These are phyloP conservation scores for Megaleporinus macrocephalus DNA, from an alignment of 2,113 vertebrate species.

Conservation along the genomic window DNA sequence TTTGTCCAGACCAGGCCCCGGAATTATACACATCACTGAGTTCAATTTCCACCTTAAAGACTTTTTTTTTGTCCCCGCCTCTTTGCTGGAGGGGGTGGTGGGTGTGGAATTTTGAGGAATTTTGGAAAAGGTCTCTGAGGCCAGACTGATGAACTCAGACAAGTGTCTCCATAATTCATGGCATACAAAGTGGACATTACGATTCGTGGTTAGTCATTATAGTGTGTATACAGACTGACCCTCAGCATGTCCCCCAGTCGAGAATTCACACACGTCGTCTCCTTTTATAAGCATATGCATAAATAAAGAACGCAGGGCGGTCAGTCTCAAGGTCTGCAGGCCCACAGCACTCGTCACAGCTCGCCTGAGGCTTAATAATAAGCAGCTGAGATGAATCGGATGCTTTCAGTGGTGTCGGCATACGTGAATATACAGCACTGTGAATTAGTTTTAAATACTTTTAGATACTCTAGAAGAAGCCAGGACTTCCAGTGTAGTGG, in stretches of 20 bases:
- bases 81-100: background rate
- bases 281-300: background rate
- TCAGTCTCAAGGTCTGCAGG: too few relatives aligned
- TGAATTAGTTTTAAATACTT: too few relatives aligned
- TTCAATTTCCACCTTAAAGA: constrained; percentile 33
- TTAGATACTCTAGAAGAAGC: too few relatives aligned
- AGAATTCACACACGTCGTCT: background rate
- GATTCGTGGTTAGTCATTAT: background rate
- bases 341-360: background rate
- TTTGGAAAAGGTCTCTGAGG: background rate
- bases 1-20: constrained; percentile 35
- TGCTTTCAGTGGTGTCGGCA: too few relatives aligned
- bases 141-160: background rate
- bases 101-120: background rate
- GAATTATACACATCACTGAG: constrained; percentile 44
- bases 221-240: background rate
- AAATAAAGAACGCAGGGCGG: too few relatives aligned
- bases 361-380: too few relatives aligned
- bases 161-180: constrained; percentile 17
- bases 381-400: too few relatives aligned
- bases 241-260: background rate
- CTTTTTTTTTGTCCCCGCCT: background rate
- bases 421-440: too few relatives aligned
- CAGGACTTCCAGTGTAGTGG: too few relatives aligned
- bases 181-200: constrained; percentile 13